These are phyloP conservation scores for Amniataba percoides DNA, from an alignment of 2,797 vertebrate species.

Conservation along the genomic window DNA sequence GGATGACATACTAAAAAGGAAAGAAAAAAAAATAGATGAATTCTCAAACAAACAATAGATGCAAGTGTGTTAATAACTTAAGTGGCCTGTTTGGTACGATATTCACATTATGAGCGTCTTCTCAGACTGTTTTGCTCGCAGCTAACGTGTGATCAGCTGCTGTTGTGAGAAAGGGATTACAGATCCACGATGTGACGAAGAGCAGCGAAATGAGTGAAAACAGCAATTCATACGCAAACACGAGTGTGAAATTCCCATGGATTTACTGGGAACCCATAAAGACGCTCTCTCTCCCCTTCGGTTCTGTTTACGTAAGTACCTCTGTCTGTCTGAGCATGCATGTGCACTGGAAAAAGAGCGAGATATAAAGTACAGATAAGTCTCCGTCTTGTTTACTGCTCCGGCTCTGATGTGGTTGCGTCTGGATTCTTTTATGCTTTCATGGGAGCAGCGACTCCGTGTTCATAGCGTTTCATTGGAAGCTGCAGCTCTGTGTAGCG, in stretches of 20 bases:
- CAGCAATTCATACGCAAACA: conserved; percentile 65
- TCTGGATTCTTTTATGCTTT: conserved; percentile 45
- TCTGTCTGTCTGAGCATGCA: conserved; percentile 58
- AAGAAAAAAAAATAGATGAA: conserved; percentile 28
- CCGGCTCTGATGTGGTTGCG: conserved; percentile 71
- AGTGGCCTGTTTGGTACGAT: not conserved
- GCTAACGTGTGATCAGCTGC: conserved; percentile 48
- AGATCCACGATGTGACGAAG: conserved; percentile 33
- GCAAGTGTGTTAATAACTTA: not conserved
- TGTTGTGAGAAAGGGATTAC: conserved; percentile 63
- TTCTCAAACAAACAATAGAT: conserved; percentile 17
- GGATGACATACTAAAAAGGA: conserved; percentile 89
- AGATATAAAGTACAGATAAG: conserved; percentile 59
- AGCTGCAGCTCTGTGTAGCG: conserved; percentile 54
- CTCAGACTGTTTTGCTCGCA: conserved; percentile 48
- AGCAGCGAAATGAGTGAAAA: conserved; percentile 62
- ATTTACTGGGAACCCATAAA: conserved; percentile 55
- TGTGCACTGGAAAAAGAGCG: conserved; percentile 42
- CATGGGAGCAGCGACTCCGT: conserved; percentile 24
- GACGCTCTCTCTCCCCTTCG: conserved; percentile 23
- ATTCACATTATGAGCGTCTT: conserved; percentile 11
- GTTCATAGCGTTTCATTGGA: conserved; percentile 55
- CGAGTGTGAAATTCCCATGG: conserved; percentile 56
- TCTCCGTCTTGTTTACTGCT: conserved; percentile 68
- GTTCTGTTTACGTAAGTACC: conserved; percentile 55